Evolutionary conservation across 2,888 invertebrate species (phyloP).

Genomic region (Drosophila longiperda): DNA sequence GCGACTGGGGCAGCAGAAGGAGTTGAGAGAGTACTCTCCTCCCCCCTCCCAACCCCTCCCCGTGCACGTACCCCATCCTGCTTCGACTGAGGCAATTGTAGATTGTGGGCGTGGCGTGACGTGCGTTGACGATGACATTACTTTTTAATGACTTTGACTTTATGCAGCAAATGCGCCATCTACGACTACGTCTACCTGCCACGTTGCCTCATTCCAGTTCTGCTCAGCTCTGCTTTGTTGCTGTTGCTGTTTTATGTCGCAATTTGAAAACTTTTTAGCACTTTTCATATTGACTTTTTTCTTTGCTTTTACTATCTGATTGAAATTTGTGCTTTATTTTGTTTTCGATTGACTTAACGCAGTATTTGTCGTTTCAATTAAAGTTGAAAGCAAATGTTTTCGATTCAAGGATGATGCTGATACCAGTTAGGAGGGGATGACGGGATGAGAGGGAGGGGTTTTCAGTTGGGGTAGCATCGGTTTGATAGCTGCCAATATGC

Average conservation of each 20-base stretch:
- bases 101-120: conserved; percentile 44
- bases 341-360: conserved; percentile 33
- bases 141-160: conserved; percentile 82
- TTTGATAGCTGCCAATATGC: conserved; percentile 64
- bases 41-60: not conserved
- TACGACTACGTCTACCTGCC: conserved; percentile 43
- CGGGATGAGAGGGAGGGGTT: not conserved
- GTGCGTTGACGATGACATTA: conserved; percentile 77
- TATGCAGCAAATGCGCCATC: conserved; percentile 71
- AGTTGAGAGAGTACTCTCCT: conserved; percentile 39
- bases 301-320: conserved; percentile 30
- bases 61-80: not conserved
- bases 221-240: conserved; percentile 8
- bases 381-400: conserved; percentile 5
- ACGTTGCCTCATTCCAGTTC: not conserved
- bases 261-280: conserved; percentile 37
- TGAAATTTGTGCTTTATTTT: conserved; percentile 35
- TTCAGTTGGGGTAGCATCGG: not conserved
- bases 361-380: conserved; percentile 40
- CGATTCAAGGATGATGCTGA: not conserved
- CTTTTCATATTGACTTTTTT: conserved; percentile 18
- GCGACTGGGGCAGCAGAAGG: conserved; percentile 55
- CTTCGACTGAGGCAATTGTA: conserved; percentile 29
- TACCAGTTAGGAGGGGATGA: not conserved
- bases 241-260: conserved; percentile 34